Evolutionary conservation across 2,797 vertebrate species (phyloP), one percentile per base, ranked within the genome.

Genomic region (Tenualosa ilisha): DNA sequence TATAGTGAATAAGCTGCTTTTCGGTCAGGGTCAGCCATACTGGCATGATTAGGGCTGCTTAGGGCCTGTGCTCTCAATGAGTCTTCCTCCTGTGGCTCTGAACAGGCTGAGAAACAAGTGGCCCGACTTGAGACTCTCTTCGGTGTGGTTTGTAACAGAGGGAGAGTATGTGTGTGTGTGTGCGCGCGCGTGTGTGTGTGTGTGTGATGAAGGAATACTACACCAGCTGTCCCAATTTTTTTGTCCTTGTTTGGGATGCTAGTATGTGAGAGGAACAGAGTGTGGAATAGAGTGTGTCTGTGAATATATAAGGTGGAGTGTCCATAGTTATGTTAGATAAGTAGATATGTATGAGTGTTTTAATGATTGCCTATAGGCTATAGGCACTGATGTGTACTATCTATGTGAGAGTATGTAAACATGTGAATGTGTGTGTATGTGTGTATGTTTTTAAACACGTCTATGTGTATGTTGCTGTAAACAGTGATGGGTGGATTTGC

Each of bases 221-320:
- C 46, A 40, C 72, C 72, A 79, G 72, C 15, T 79, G 72, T 79
- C 72, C 72, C 40, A 79, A 20, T 46, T 46, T 46, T 46, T 40
- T 31, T 72, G 65, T 40, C 65, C 65, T 72, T 68, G 63, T 68
- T 72, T 46, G 37, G 72, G 26, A 37, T 72, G 65, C 17, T 8
- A 26, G 59, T 68, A 22, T 75, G 68, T 40, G 31, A 17, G 17
- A 40, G 17, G 17, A 31, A 31, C 31, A 31, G 31, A 31, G 37
- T 11, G 31, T 75, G 68, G 11, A 37, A 40, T 17, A 43, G 68
- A 20, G 37, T 6, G 37, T 79, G 65, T 40, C 26, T 40, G 65
- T 13, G 65, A 31, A 31, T 31, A 31, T 31, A 31, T 31, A 31
- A 31, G 31, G 31, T 31, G 1, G 31, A 31, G 31, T 31, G 31